phyloP scores from a whole-genome alignment of 2,888 invertebrate genomes.

The Gonocerus acuteangulatus region DNA sequence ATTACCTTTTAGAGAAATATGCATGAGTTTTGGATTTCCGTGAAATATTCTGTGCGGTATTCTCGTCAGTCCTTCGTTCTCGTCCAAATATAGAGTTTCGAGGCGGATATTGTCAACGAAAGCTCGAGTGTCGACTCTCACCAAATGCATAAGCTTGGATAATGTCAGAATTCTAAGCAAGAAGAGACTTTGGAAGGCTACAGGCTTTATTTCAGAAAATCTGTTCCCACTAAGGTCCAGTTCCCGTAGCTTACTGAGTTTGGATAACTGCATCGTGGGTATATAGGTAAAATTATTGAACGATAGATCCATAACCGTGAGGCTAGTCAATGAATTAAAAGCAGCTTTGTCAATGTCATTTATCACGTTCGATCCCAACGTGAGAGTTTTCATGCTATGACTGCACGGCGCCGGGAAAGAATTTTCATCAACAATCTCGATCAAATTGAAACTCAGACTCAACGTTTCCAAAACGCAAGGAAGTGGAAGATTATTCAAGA shows the following conservation, averaged over 20 bases:
- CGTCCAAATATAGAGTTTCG: slow-evolving; percentile 68
- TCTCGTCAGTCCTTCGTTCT: slow-evolving; percentile 62
- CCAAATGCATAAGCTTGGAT: slow-evolving; percentile 43
- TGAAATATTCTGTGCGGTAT: slow-evolving; percentile 77
- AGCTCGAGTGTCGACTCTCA: slow-evolving; percentile 64
- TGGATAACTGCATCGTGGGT: slow-evolving; percentile 67
- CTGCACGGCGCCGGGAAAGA: slow-evolving; percentile 66
- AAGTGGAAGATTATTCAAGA: slow-evolving; percentile 53
- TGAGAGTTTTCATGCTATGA: slow-evolving; percentile 52
- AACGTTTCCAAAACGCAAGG: slow-evolving; percentile 59
- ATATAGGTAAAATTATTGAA: slow-evolving; percentile 73
- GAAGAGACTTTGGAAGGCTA: slow-evolving; percentile 64
- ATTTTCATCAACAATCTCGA: slow-evolving; percentile 62
- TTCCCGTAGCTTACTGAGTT: slow-evolving; percentile 65
- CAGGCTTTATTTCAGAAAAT: slow-evolving; percentile 61
- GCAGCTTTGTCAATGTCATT: slow-evolving; percentile 61
- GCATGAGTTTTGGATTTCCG: slow-evolving; percentile 68
- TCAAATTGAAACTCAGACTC: slow-evolving; percentile 70
- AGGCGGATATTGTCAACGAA: slow-evolving; percentile 79
- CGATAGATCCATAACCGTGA: slow-evolving; percentile 67
- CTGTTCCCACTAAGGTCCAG: slow-evolving; percentile 73
- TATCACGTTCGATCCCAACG: slow-evolving; percentile 67
- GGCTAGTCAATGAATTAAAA: slow-evolving; percentile 63
- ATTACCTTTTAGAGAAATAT: slow-evolving; percentile 69
- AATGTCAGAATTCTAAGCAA: slow-evolving; percentile 68